Evolutionary conservation across 2,888 invertebrate genomes (phyloP).

Genomic region (Lacanobia oleracea): DNA sequence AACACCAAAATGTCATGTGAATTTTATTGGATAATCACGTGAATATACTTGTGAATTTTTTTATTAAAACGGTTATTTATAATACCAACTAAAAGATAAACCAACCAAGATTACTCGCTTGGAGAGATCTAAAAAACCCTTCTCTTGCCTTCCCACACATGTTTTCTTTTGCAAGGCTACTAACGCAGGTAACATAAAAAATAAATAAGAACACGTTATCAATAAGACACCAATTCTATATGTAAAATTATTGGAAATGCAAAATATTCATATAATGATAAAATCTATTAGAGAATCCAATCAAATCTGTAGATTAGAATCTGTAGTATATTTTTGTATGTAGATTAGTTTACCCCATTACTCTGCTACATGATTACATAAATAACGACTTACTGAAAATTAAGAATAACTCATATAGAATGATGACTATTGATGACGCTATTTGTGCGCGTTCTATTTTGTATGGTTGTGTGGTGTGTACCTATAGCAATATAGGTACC

Average conservation of each 20-base stretch:
- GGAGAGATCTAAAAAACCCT: background rate
- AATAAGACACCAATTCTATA: too few species aligned
- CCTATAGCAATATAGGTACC: background rate
- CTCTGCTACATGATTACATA: background rate
- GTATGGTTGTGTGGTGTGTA: background rate
- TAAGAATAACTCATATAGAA: slow-evolving; percentile 5
- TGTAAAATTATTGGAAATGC: too few species aligned
- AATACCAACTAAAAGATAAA: background rate
- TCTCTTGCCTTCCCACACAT: background rate
- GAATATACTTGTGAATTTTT: background rate
- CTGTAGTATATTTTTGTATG: background rate
- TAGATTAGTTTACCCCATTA: too few species aligned
- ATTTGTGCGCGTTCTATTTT: slow-evolving; percentile 8
- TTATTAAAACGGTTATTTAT: background rate
- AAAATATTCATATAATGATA: too few species aligned
- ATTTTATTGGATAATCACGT: slow-evolving; percentile 11
- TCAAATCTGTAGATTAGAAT: background rate
- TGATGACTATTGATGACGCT: slow-evolving; percentile 9
- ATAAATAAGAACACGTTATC: too few species aligned
- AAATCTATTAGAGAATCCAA: too few species aligned
- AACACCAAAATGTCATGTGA: slow-evolving; percentile 1
- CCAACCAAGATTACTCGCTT: background rate
- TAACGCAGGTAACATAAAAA: too few species aligned
- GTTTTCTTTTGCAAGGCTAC: too few species aligned
- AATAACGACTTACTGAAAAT: background rate